These are phyloP conservation scores for Aphis gossypii DNA, from an alignment of 1,140 invertebrate genomes.

Conservation along the genomic window DNA sequence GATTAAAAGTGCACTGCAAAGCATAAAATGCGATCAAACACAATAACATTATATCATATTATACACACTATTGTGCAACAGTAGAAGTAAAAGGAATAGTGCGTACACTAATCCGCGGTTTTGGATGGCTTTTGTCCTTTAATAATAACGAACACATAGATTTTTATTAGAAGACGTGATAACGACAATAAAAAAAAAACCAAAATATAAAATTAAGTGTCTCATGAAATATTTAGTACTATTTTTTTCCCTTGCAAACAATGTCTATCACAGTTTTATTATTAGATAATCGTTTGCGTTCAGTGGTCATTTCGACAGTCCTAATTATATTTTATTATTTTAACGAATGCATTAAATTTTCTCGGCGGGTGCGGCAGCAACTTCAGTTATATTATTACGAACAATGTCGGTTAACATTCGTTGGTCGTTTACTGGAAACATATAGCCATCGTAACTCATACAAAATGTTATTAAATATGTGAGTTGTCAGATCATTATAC, in stretches of 20 bases:
- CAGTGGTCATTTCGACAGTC: not conserved
- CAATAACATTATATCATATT: not conserved
- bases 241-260: not conserved
- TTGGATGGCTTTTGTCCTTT: not conserved
- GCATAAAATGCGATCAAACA: slow-evolving; percentile 37
- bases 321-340: not conserved
- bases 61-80: not conserved
- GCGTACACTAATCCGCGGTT: not conserved
- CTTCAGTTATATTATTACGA: not conserved
- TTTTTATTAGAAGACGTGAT: not conserved
- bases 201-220: not conserved
- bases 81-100: not conserved
- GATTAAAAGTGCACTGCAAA: slow-evolving; percentile 22
- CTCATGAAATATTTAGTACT: not conserved
- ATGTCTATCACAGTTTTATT: not conserved
- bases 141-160: not conserved
- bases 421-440: not conserved
- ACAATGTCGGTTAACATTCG: not conserved
- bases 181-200: not conserved
- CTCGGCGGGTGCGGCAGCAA: not conserved
- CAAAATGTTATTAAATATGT: not conserved
- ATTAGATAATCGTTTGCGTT: not conserved
- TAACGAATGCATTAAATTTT: not conserved
- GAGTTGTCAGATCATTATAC: not conserved
- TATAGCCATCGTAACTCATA: not conserved